Evolutionary conservation across 2,888 invertebrate genomes (phyloP).

Genomic region (Eilema caniola): DNA sequence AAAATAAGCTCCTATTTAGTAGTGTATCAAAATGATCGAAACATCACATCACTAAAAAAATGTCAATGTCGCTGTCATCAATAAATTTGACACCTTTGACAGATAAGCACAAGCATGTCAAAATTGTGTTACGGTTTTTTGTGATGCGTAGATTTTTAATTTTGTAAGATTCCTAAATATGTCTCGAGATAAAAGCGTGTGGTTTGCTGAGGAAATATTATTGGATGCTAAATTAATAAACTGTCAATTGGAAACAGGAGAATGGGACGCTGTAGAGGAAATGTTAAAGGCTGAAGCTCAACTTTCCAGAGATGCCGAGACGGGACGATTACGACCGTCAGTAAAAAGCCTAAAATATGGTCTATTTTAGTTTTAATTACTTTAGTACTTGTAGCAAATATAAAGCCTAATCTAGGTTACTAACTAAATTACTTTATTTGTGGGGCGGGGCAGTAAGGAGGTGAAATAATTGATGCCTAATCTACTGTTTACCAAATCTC

Average conservation of each 20-base stretch:
- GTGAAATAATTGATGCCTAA: neutral
- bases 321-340: conserved; percentile 83
- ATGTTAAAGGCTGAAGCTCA: conserved; percentile 84
- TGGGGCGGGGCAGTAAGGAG: neutral
- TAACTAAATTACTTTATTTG: neutral
- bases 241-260: conserved; percentile 82
- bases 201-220: conserved; percentile 85
- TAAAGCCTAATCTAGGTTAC: neutral
- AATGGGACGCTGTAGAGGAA: conserved; percentile 85
- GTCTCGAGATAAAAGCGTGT: conserved; percentile 85
- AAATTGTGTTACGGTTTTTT: conserved; percentile 41
- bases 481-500: neutral
- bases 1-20: too few relatives aligned
- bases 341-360: conserved; percentile 17
- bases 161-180: conserved; percentile 58
- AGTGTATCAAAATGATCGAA: neutral
- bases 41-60: neutral
- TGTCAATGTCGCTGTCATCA: conserved; percentile 9
- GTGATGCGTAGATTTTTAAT: conserved; percentile 34
- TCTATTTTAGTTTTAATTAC: neutral
- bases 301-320: conserved; percentile 81
- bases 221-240: conserved; percentile 84
- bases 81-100: neutral
- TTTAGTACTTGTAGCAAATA: neutral
- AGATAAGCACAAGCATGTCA: conserved; percentile 30